phyloP scores from a whole-genome alignment of 1,140 invertebrate genomes.

The Nasonia giraulti region DNA sequence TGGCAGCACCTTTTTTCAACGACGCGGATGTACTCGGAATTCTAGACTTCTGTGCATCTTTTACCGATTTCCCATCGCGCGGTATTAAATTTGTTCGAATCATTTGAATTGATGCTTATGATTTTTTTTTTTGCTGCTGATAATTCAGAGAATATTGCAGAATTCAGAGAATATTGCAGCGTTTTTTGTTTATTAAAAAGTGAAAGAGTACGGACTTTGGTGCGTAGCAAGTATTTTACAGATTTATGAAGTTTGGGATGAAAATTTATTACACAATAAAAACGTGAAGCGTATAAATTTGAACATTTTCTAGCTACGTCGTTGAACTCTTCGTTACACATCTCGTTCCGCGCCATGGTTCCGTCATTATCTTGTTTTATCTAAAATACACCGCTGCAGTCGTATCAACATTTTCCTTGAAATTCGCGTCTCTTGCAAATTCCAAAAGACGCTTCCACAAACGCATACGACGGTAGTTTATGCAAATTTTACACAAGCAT shows the following conservation, averaged over 20 bases:
- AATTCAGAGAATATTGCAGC: too few relatives aligned
- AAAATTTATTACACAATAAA: neutral
- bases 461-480: neutral
- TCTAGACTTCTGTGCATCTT: neutral
- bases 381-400: neutral
- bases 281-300: neutral
- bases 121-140: too few relatives aligned
- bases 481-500: slow-evolving; percentile 24
- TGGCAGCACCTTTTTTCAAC: slow-evolving; percentile 3
- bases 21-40: neutral
- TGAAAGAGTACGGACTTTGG: neutral
- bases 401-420: neutral
- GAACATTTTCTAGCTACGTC: neutral
- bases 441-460: neutral
- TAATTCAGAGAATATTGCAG: too few relatives aligned
- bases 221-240: neutral
- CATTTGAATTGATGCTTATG: neutral
- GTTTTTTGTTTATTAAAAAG: neutral
- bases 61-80: neutral
- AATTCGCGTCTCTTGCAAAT: slow-evolving; percentile 10
- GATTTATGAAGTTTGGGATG: neutral
- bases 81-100: slow-evolving; percentile 27
- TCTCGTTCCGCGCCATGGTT: neutral
- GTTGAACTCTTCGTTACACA: neutral
- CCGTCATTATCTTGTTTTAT: neutral